Percentiles rank a stretch among this genome's conserved stretches.
These are phyloP conservation scores for Ptychobarbus kaznakovi DNA, from an alignment of 2,797 vertebrate species.

Conservation along the genomic window DNA sequence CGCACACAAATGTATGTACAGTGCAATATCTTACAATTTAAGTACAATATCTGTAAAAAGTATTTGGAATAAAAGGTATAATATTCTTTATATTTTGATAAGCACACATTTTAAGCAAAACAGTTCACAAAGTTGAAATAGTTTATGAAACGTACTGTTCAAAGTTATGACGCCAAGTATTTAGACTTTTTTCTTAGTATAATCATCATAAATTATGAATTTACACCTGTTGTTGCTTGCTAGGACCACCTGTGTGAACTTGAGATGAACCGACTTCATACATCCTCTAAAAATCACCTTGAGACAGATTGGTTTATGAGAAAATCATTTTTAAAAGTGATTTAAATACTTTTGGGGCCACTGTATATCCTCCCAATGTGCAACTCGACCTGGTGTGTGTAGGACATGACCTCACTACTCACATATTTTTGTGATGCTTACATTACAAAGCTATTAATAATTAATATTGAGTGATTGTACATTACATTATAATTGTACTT, in stretches of 20 bases:
- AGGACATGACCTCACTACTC: constrained; percentile 39
- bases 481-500: background rate
- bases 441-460: background rate
- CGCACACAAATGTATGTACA: background rate
- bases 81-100: background rate
- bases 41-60: background rate
- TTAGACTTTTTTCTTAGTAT: background rate
- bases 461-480: background rate
- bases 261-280: background rate
- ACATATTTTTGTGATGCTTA: background rate
- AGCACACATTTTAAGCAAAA: background rate
- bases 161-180: background rate
- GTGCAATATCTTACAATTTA: background rate
- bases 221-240: background rate
- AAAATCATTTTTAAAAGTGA: background rate
- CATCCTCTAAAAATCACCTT: background rate
- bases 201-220: background rate
- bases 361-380: background rate
- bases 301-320: background rate
- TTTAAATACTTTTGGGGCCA: background rate
- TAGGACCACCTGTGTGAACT: background rate
- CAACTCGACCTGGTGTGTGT: constrained; percentile 22
- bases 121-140: too few species aligned
- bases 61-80: background rate
- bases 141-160: background rate